These are phyloP conservation scores for Oreotrochilus melanogaster DNA, from an alignment of 2,113 vertebrate species.

Conservation along the genomic window DNA sequence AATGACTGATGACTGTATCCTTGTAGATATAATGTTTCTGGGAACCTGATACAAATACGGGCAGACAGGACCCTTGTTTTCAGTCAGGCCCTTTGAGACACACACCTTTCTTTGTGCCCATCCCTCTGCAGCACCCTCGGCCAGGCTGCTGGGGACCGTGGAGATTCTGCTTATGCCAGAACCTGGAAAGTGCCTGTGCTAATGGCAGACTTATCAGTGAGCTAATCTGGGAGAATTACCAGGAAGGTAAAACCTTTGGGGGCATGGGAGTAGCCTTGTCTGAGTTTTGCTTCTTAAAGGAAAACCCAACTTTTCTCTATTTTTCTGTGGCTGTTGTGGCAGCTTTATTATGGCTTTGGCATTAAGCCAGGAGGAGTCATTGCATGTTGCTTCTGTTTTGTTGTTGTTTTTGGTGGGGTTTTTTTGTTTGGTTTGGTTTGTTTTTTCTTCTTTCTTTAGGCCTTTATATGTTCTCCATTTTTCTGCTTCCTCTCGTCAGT, in stretches of 20 bases:
- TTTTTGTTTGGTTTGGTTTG: no score
- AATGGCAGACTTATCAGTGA: neutral
- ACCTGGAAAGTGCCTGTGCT: fast-evolving
- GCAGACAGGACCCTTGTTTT: neutral
- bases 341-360: neutral
- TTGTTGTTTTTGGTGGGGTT: no score
- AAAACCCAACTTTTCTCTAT: neutral
- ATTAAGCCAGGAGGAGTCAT: neutral
- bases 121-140: fast-evolving
- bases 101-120: neutral
- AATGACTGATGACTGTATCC: neutral
- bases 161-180: neutral
- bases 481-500: neutral
- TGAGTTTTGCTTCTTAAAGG: neutral
- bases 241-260: neutral
- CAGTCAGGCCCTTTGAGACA: neutral
- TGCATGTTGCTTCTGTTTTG: neutral
- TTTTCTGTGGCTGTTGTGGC: neutral
- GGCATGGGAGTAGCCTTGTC: neutral
- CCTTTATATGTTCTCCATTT: neutral
- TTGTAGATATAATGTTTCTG: neutral
- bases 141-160: neutral
- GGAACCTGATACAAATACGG: neutral
- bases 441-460: neutral
- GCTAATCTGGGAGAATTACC: neutral